phyloP scores from a whole-genome alignment of 2,113 vertebrate genomes.

The Carlito syrichta region DNA sequence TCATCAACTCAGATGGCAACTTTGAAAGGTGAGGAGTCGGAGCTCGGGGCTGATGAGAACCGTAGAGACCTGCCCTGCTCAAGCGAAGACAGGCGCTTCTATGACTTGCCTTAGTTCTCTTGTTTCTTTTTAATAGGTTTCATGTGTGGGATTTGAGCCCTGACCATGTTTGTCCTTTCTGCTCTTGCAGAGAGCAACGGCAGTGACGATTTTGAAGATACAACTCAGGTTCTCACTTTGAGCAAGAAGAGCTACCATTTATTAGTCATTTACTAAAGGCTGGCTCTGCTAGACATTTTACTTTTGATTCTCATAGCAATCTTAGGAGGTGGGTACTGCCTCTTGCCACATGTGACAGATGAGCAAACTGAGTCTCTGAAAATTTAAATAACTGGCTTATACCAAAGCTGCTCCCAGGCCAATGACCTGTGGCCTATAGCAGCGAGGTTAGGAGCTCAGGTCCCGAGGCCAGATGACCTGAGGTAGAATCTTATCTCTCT shows the following conservation, averaged over 20 bases:
- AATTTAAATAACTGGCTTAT: neutral
- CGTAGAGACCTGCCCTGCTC: rapidly evolving
- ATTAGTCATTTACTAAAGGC: neutral
- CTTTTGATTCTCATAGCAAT: neutral
- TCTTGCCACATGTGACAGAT: neutral
- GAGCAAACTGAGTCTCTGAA: neutral
- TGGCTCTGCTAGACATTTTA: neutral
- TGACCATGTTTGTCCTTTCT: neutral
- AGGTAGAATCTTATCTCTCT: neutral
- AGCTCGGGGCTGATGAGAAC: neutral
- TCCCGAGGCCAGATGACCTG: neutral
- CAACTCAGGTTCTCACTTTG: neutral
- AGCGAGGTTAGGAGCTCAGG: too few species aligned
- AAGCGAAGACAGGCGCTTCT: neutral
- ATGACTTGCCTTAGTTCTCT: neutral
- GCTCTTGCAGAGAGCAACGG: rapidly evolving
- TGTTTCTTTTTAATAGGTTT: neutral
- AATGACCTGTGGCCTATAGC: neutral
- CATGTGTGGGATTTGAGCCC: rapidly evolving
- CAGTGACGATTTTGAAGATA: rapidly evolving
- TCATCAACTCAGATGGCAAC: neutral
- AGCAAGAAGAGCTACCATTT: neutral
- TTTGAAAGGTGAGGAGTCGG: neutral
- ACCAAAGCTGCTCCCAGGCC: neutral
- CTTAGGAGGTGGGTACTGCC: neutral